These are phyloP conservation scores for Lymantria monacha DNA, from an alignment of 2,888 invertebrate genomes.

Conservation along the genomic window DNA sequence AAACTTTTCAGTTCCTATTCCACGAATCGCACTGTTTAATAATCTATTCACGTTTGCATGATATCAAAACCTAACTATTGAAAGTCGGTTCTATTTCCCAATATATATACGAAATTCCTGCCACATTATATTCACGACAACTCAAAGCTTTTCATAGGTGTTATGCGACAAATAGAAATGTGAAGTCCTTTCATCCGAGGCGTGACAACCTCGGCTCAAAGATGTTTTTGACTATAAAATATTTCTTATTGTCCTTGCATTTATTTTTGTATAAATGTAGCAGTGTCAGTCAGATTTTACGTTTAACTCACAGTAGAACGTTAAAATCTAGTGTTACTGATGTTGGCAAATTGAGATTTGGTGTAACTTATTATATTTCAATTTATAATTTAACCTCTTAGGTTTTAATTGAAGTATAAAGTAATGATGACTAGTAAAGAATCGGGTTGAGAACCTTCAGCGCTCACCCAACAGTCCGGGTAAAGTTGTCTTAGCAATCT, in stretches of 20 bases:
- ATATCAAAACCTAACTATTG: slow-evolving; percentile 18
- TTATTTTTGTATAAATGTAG: slow-evolving; percentile 38
- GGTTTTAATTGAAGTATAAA: too few species aligned
- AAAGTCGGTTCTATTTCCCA: slow-evolving; percentile 12
- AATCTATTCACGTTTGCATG: slow-evolving; percentile 29
- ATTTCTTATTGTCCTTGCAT: slow-evolving; percentile 49
- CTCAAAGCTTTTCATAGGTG: slow-evolving; percentile 21
- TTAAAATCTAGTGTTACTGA: slow-evolving; percentile 33
- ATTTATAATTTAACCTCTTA: too few species aligned
- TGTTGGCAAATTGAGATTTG: too few species aligned
- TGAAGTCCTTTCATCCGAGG: slow-evolving; percentile 36
- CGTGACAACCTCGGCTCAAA: slow-evolving; percentile 37
- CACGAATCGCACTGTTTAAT: slow-evolving; percentile 36
- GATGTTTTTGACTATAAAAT: slow-evolving; percentile 48
- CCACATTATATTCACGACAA: slow-evolving; percentile 23
- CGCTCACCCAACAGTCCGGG: too few species aligned
- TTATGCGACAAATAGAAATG: slow-evolving; percentile 48
- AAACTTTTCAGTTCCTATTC: slow-evolving; percentile 38
- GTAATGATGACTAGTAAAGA: too few species aligned
- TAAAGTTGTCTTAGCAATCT: too few species aligned
- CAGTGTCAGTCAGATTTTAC: slow-evolving; percentile 47
- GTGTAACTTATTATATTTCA: too few species aligned
- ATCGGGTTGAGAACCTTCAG: too few species aligned
- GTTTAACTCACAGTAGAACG: slow-evolving; percentile 32
- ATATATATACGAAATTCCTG: slow-evolving; percentile 21